A percentile compares a stretch with the other conserved stretches of the same genome.
Conservation (phyloP, 2,113 vertebrate species). For the Hemibagrus wyckioides region DNA sequence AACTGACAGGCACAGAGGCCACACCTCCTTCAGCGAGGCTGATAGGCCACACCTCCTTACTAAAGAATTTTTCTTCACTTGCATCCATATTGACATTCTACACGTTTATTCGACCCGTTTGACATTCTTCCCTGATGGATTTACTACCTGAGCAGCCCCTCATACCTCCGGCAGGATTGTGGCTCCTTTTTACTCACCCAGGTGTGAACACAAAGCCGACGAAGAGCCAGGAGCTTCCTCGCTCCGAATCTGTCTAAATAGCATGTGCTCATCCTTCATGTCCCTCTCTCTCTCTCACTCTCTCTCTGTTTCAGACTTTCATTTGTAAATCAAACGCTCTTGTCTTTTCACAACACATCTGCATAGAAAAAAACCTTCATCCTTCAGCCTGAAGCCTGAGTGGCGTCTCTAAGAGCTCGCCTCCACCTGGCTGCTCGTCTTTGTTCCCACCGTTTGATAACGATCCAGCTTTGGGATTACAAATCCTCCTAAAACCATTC, state of each 20-base stretch:
- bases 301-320: not conserved
- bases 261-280: not conserved
- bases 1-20: not conserved
- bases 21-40: not conserved
- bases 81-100: not conserved
- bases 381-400: not conserved
- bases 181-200: not conserved
- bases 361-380: not conserved
- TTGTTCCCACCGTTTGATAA: not conserved
- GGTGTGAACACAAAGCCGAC: constrained; percentile 20
- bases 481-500: not conserved
- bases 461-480: too few relatives aligned
- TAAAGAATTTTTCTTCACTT: not conserved
- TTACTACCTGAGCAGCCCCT: not conserved
- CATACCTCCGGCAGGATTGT: not conserved
- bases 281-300: not conserved
- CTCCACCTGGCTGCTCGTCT: not conserved
- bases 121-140: constrained; percentile 1
- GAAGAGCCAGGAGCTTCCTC: not conserved
- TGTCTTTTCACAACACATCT: not conserved
- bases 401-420: not conserved
- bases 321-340: not conserved
- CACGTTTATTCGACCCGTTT: not conserved
- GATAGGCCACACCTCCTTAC: not conserved
- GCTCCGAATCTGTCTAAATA: not conserved